Evolutionary conservation across 2,113 vertebrate species (phyloP).

Genomic region (Pavo muticus): DNA sequence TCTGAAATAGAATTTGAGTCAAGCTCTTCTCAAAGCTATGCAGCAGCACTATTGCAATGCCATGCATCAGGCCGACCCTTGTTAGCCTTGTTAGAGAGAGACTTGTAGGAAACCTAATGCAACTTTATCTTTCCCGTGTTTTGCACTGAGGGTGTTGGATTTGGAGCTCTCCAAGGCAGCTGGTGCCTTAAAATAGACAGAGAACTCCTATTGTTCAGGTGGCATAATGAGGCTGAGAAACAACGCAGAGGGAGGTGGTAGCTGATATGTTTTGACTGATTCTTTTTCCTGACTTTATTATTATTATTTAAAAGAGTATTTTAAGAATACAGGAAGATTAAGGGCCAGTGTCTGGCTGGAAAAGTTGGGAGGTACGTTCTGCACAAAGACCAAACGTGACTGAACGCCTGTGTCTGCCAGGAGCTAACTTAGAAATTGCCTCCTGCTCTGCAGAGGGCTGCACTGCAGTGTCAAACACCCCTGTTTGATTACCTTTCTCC

Average conservation of each 20-base stretch:
- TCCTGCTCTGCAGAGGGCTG: background rate
- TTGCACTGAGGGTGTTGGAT: background rate
- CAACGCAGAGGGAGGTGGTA: background rate
- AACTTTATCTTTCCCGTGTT: background rate
- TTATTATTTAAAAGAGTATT: background rate
- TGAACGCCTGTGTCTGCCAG: background rate
- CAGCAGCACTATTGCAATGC: background rate
- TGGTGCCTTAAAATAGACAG: background rate
- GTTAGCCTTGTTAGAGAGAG: background rate
- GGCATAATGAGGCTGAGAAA: constrained; percentile 47
- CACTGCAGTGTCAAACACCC: background rate
- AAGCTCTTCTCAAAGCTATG: background rate
- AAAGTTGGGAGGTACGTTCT: background rate
- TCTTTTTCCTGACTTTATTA: background rate
- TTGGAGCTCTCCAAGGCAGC: background rate
- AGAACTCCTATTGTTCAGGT: constrained; percentile 45
- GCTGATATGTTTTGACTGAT: constrained; percentile 3
- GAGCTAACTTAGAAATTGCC: background rate
- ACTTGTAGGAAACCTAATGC: background rate
- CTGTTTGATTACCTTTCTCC: background rate
- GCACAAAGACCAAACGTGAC: background rate
- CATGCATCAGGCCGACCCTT: background rate
- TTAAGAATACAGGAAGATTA: background rate
- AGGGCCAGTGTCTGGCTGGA: background rate
- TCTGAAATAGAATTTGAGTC: background rate